These are phyloP conservation scores for Pelosia muscerda DNA, from an alignment of 2,888 invertebrate genomes.

Conservation along the genomic window DNA sequence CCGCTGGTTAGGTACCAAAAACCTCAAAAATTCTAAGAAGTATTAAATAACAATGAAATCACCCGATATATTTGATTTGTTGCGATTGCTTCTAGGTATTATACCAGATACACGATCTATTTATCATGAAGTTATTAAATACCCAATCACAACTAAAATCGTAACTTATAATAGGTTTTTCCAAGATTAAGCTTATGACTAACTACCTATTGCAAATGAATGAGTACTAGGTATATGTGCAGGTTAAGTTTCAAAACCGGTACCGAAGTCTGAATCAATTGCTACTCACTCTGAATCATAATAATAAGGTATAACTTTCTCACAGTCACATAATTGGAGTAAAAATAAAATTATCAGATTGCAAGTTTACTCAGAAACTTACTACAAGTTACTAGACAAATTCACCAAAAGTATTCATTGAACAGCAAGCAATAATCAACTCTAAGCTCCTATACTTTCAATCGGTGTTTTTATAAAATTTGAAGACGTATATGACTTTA, in stretches of 20 bases:
- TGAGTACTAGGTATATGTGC: constrained; percentile 23
- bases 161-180: constrained; percentile 12
- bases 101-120: background rate
- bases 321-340: constrained; percentile 60
- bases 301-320: constrained; percentile 56
- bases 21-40: too few species aligned
- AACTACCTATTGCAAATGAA: constrained; percentile 17
- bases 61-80: too few species aligned
- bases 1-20: too few species aligned
- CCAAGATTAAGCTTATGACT: constrained; percentile 10
- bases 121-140: background rate
- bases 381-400: constrained; percentile 40
- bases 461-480: constrained; percentile 10
- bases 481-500: constrained; percentile 26
- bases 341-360: constrained; percentile 52
- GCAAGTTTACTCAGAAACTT: constrained; percentile 62
- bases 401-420: background rate
- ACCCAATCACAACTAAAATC: background rate
- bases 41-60: too few species aligned
- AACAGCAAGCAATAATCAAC: constrained; percentile 15
- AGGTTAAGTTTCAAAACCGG: constrained; percentile 29
- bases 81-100: background rate
- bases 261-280: constrained; percentile 30
- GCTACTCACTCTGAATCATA: constrained; percentile 42
- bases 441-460: background rate